These are phyloP conservation scores for Tachysurus fulvidraco DNA, from an alignment of 2,113 vertebrate genomes.

Conservation along the genomic window DNA sequence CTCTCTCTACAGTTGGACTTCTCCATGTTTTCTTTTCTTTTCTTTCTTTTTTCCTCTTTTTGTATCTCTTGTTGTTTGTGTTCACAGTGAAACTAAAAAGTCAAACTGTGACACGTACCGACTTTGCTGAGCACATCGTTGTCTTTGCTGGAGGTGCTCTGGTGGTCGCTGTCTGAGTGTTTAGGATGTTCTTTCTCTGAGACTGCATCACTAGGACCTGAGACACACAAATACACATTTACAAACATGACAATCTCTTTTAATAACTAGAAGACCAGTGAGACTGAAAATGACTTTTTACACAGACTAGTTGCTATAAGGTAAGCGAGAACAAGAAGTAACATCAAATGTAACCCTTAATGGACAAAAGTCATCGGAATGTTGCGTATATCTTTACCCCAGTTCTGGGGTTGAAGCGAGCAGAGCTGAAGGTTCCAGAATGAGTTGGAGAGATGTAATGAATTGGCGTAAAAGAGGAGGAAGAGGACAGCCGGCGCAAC, in stretches of 20 bases:
- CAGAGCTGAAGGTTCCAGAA: slow-evolving; percentile 25
- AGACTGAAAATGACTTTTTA: neutral
- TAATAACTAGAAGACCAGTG: neutral
- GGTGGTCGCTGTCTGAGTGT: slow-evolving; percentile 79
- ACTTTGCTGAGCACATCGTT: slow-evolving; percentile 39
- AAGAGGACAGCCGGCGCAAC: slow-evolving; percentile 78
- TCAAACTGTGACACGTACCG: slow-evolving; percentile 27
- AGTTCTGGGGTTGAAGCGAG: neutral
- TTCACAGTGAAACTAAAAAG: neutral
- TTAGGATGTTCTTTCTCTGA: slow-evolving; percentile 80
- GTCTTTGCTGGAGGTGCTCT: slow-evolving; percentile 72
- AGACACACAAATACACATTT: slow-evolving; percentile 33
- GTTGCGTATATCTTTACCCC: neutral
- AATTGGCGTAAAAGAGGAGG: slow-evolving; percentile 48
- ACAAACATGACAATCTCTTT: neutral
- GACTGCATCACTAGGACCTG: slow-evolving; percentile 83
- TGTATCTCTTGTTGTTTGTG: neutral
- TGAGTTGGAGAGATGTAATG: slow-evolving; percentile 46
- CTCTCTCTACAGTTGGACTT: neutral
- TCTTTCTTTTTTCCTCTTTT: neutral
- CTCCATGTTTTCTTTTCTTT: neutral
- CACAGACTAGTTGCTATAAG: neutral
- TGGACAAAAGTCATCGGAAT: neutral
- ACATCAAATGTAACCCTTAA: neutral
- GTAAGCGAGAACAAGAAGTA: neutral